phyloP scores from a whole-genome alignment of 2,113 vertebrate genomes.

The Mesoclemmys tuberculata region DNA sequence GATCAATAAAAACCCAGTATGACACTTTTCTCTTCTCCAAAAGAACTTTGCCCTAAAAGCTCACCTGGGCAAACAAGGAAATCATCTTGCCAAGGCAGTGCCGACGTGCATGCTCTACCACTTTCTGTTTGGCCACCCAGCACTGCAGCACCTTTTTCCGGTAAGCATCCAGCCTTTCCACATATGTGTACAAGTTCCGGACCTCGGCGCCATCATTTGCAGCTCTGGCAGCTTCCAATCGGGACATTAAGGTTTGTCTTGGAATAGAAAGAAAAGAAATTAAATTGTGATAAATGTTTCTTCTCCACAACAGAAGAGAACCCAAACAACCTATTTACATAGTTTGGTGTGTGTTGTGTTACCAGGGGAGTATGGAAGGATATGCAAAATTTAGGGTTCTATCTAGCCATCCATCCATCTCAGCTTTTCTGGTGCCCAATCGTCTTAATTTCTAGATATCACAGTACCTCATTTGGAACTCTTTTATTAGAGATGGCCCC shows the following conservation, averaged over 20 bases:
- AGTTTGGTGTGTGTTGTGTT: background rate
- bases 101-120: conserved; percentile 38
- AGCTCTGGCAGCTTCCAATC: conserved; percentile 50
- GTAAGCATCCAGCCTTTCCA: conserved; percentile 61
- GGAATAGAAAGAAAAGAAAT: conserved; percentile 7
- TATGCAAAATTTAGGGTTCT: background rate
- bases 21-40: background rate
- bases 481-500: background rate
- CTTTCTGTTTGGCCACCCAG: conserved; percentile 56
- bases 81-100: conserved; percentile 49
- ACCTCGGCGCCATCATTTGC: conserved; percentile 58
- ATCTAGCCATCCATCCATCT: background rate
- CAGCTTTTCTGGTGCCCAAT: background rate
- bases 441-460: background rate
- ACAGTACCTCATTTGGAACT: background rate
- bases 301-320: background rate
- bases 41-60: background rate
- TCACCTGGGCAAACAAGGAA: conserved; percentile 59
- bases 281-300: background rate
- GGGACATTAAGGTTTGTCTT: conserved; percentile 56
- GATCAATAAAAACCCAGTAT: background rate
- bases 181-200: conserved; percentile 36
- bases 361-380: background rate
- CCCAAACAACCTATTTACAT: background rate
- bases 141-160: conserved; percentile 47